Percentiles rank a stretch among this genome's conserved stretches.
Conservation (phyloP, 1,140 invertebrate genomes). For the Drosophila grimshawi region DNA sequence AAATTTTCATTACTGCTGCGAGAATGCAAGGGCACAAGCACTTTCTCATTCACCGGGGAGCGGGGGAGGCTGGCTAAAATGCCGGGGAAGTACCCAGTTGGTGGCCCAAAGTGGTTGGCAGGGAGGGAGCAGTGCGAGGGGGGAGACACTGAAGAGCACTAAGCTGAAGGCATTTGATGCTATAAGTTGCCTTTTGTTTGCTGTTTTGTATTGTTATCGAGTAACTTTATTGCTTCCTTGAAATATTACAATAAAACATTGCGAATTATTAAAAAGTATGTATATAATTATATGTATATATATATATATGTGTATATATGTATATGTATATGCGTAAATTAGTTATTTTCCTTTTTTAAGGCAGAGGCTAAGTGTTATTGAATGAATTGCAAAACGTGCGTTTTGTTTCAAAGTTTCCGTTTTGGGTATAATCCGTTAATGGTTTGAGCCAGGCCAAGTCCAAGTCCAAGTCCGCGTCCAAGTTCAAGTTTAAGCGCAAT, state of each 20-base stretch:
- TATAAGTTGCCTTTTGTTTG: conserved; percentile 41
- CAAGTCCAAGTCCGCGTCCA: too few relatives aligned
- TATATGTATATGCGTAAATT: too few relatives aligned
- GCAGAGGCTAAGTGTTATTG: conserved; percentile 56
- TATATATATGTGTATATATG: too few relatives aligned
- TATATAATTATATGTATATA: neutral
- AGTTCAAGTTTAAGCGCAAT: conserved; percentile 44
- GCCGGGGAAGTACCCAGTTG: neutral
- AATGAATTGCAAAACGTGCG: conserved; percentile 56
- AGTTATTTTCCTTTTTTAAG: too few relatives aligned
- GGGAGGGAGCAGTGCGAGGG: neutral
- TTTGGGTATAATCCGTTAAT: neutral
- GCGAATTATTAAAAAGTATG: conserved; percentile 53
- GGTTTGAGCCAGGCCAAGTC: conserved; percentile 1
- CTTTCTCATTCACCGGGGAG: conserved; percentile 30
- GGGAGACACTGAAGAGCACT: too few relatives aligned
- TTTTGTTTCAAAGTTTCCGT: conserved; percentile 5
- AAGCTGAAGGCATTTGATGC: neutral
- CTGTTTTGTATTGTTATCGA: conserved; percentile 59
- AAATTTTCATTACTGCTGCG: conserved; percentile 69
- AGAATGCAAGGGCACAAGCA: conserved; percentile 58
- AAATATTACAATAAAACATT: conserved; percentile 81
- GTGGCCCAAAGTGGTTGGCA: neutral
- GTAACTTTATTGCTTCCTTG: conserved; percentile 79
- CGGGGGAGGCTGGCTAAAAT: conserved; percentile 10